These are phyloP conservation scores for Umimayanthus kanabou DNA, from an alignment of 92 coral and sea anemone species.

Conservation along the genomic window DNA sequence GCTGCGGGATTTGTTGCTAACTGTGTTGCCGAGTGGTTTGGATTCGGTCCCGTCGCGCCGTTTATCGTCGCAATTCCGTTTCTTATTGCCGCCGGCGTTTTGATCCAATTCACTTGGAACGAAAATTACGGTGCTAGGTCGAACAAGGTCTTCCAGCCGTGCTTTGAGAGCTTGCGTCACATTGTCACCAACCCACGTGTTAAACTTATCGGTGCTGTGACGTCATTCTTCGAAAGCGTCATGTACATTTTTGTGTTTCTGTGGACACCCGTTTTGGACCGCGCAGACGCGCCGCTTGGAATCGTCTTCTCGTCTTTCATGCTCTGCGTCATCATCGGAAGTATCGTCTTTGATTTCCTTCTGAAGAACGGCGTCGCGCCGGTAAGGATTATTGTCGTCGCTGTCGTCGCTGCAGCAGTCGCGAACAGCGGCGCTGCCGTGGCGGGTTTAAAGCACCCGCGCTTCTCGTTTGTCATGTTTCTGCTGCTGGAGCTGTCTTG, in stretches of 20 bases:
- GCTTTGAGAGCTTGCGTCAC: constrained; percentile 90
- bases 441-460: constrained; percentile 92
- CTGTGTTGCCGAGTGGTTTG: constrained; percentile 85
- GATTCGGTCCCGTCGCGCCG: constrained; percentile 96
- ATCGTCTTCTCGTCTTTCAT: constrained; percentile 93
- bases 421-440: constrained; percentile 88
- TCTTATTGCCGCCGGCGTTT: constrained; percentile 70
- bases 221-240: constrained; percentile 93
- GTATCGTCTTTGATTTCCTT: constrained; percentile 75
- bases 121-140: constrained; percentile 95
- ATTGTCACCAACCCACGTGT: constrained; percentile 80
- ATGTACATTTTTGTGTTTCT: constrained; percentile 97
- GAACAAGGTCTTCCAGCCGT: constrained; percentile 72
- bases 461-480: constrained; percentile 86
- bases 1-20: constrained; percentile 88
- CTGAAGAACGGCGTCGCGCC: constrained; percentile 72
- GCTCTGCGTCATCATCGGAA: constrained; percentile 93
- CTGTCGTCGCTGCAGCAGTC: constrained; percentile 73
- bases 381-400: constrained; percentile 63
- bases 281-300: constrained; percentile 90
- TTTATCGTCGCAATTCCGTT: constrained; percentile 94
- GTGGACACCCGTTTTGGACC: constrained; percentile 98
- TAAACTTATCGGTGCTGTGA: constrained; percentile 85
- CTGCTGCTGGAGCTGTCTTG: constrained; percentile 86
- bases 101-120: constrained; percentile 89